Evolutionary conservation across 1,140 invertebrate species (phyloP).

Genomic region (Catajapyx aquilonaris): DNA sequence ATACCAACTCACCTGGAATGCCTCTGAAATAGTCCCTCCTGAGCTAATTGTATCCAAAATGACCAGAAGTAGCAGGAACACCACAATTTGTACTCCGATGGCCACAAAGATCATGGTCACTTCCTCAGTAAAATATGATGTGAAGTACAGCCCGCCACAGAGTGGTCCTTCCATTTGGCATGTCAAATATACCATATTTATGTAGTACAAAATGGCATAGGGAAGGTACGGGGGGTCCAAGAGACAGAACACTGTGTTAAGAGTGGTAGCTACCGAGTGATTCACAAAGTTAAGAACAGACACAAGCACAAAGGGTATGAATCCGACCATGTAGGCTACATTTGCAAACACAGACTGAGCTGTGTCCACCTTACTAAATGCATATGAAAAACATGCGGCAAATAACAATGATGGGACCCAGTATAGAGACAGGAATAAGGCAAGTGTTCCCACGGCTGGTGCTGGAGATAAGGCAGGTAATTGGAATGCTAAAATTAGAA

Average conservation of each 20-base stretch:
- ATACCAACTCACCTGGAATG: not conserved
- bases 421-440: slow-evolving; percentile 43
- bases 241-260: not conserved
- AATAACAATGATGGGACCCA: slow-evolving; percentile 52
- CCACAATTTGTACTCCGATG: not conserved
- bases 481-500: slow-evolving; percentile 42
- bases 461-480: slow-evolving; percentile 39
- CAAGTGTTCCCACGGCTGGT: slow-evolving; percentile 43
- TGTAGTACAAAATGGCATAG: not conserved
- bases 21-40: not conserved
- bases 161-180: too few relatives aligned
- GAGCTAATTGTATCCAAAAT: not conserved
- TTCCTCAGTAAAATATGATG: too few relatives aligned
- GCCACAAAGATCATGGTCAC: not conserved
- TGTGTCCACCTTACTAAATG: slow-evolving; percentile 61
- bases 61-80: not conserved
- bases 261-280: not conserved
- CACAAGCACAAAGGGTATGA: slow-evolving; percentile 40
- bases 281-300: slow-evolving; percentile 6
- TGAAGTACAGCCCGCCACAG: too few relatives aligned
- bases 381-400: slow-evolving; percentile 49
- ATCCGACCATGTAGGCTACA: slow-evolving; percentile 46
- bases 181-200: not conserved
- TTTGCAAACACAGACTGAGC: slow-evolving; percentile 56
- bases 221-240: not conserved